A percentile compares a stretch with the other conserved stretches of the same genome.
phyloP scores from a whole-genome alignment of 2,113 vertebrate species.

The Geothlypis trichas region DNA sequence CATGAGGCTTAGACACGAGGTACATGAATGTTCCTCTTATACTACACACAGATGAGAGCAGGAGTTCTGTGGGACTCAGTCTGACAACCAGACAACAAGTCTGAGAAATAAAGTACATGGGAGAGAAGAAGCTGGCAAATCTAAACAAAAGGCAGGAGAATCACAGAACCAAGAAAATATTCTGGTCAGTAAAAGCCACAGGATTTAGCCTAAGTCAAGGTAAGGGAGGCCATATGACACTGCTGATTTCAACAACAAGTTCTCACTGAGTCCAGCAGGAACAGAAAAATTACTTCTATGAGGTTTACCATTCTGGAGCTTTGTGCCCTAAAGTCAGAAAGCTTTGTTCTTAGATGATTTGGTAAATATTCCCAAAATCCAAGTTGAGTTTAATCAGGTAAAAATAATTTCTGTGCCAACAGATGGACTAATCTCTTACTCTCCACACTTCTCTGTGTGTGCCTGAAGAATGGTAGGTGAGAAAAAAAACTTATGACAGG shows the following conservation, averaged over 20 bases:
- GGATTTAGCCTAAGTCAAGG: neutral
- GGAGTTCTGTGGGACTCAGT: neutral
- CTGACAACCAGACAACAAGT: neutral
- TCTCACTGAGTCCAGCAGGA: neutral
- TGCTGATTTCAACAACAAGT: neutral
- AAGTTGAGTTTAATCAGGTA: neutral
- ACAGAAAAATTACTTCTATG: neutral
- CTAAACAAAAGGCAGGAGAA: neutral
- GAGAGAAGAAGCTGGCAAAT: neutral
- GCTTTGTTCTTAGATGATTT: neutral
- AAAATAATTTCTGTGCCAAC: neutral
- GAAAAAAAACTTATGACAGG: neutral
- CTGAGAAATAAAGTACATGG: neutral
- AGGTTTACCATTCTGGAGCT: neutral
- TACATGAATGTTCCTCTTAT: neutral
- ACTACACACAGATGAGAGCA: neutral
- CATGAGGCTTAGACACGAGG: neutral
- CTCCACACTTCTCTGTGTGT: neutral
- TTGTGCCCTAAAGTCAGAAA: neutral
- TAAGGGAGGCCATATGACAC: neutral
- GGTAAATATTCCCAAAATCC: neutral
- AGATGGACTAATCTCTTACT: neutral
- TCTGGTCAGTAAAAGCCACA: neutral
- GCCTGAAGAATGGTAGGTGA: neutral
- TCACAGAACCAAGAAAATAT: neutral